Conservation (phyloP, 2,113 vertebrate species). For the Notothenia coriiceps region DNA sequence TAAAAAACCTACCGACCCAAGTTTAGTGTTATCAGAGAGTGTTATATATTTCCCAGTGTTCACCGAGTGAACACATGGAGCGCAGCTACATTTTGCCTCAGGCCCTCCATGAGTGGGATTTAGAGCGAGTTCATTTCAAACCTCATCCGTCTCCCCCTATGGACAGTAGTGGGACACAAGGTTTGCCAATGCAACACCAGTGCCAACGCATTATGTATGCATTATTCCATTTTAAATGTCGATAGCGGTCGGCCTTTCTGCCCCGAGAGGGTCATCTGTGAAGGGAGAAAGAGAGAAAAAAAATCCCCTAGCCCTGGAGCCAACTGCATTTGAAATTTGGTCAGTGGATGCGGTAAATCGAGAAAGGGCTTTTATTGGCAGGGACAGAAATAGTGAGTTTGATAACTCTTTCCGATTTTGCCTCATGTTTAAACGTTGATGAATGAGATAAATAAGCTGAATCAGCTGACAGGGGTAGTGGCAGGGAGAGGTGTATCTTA, state of each 20-base stretch:
- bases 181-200: conserved; percentile 28
- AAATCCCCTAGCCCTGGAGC: conserved; percentile 17
- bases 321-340: conserved; percentile 61
- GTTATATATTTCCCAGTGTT: conserved; percentile 10
- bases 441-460: conserved; percentile 26
- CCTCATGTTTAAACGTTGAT: conserved; percentile 24
- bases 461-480: conserved; percentile 41
- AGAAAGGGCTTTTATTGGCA: conserved; percentile 42
- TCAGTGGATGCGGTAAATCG: conserved; percentile 34
- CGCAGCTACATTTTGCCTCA: conserved; percentile 26
- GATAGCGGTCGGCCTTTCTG: conserved; percentile 48
- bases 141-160: conserved; percentile 33
- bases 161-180: conserved; percentile 25
- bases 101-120: conserved; percentile 36
- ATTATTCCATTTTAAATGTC: conserved; percentile 71
- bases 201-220: conserved; percentile 44
- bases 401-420: conserved; percentile 42
- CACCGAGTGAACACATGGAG: conserved; percentile 7
- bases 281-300: background rate
- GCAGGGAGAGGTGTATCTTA: conserved; percentile 17
- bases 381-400: conserved; percentile 53
- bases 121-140: conserved; percentile 46
- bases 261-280: conserved; percentile 42
- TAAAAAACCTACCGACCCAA: conserved; percentile 12
- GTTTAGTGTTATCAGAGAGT: background rate